phyloP scores from a whole-genome alignment of 2,113 vertebrate species.

The Equus quagga region DNA sequence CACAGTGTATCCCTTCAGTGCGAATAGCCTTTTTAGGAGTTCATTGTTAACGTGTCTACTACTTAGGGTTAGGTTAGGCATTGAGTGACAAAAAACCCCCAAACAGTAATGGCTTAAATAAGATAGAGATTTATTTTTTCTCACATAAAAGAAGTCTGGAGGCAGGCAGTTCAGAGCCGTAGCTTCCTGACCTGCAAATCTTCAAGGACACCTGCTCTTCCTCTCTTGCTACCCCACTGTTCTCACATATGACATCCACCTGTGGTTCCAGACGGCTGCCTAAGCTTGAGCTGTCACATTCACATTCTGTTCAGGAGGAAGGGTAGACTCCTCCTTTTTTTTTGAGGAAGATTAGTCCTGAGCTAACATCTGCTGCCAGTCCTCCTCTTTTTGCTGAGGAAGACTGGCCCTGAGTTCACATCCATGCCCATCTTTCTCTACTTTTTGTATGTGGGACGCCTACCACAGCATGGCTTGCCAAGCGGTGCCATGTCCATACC shows the following conservation, averaged over 20 bases:
- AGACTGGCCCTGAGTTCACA: too few species aligned
- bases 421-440: too few species aligned
- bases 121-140: background rate
- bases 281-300: background rate
- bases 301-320: background rate
- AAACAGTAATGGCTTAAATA: background rate
- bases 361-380: too few species aligned
- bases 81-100: background rate
- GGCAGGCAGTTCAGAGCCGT: background rate
- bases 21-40: background rate
- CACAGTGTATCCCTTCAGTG: background rate
- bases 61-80: background rate
- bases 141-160: background rate
- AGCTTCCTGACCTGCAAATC: background rate
- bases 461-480: too few species aligned
- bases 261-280: background rate
- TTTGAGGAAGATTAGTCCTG: too few species aligned
- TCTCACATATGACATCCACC: background rate
- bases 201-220: background rate
- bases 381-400: too few species aligned
- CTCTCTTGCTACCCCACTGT: background rate
- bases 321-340: background rate
- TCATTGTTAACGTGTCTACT: background rate
- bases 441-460: too few species aligned
- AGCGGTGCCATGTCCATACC: too few species aligned